Conservation (phyloP, 2,888 invertebrate species). For the Gari tellinella region DNA sequence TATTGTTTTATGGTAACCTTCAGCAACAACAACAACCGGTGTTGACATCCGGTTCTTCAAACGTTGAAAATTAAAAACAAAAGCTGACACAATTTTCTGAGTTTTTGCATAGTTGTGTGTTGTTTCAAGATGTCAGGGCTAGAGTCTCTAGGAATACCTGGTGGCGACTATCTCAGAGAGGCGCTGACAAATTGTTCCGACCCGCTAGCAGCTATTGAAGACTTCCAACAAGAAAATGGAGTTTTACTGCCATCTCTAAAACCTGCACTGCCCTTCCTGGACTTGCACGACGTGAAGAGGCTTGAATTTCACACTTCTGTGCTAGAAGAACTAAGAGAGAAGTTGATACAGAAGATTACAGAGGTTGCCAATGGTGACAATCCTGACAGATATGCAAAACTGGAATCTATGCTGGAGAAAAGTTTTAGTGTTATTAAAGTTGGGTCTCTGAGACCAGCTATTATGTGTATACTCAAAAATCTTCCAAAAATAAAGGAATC, state of each 20-base stretch:
- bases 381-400: slow-evolving; percentile 89
- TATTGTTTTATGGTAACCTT: no score
- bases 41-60: no score
- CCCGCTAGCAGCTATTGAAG: slow-evolving; percentile 98
- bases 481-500: slow-evolving; percentile 97
- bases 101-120: no score
- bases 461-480: slow-evolving; percentile 97
- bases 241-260: slow-evolving; percentile 92
- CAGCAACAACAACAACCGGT: no score
- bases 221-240: slow-evolving; percentile 92
- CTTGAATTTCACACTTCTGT: slow-evolving; percentile 96
- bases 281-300: slow-evolving; percentile 96
- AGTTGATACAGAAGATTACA: slow-evolving; percentile 75
- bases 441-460: slow-evolving; percentile 93
- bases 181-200: slow-evolving; percentile 98
- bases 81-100: no score
- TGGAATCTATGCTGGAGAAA: slow-evolving; percentile 95
- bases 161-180: slow-evolving; percentile 93
- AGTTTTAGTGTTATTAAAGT: slow-evolving; percentile 97
- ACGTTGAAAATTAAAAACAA: no score
- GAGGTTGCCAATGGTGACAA: slow-evolving; percentile 77
- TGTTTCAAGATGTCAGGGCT: slow-evolving; percentile 83
- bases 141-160: slow-evolving; percentile 94
- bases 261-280: slow-evolving; percentile 97
- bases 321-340: slow-evolving; percentile 81